Base-by-base conservation (phyloP, 2,888 invertebrate species). In the Meghimatium bilineatum region DNA sequence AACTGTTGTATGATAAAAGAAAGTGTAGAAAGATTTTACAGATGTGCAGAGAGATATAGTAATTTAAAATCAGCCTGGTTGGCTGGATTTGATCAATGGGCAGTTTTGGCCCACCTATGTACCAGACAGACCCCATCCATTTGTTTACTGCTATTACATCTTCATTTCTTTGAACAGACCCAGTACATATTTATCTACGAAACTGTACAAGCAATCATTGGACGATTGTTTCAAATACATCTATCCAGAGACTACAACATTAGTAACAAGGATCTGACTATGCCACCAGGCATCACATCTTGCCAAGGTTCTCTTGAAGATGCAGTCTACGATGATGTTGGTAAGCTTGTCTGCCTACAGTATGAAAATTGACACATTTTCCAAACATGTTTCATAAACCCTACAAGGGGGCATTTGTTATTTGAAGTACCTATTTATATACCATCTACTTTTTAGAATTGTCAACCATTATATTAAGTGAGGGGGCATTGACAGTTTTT, bases 181-280 rank as follows among this genome's bases (percentile, higher is more conserved):
- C 85, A 86, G 75, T 86, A 86, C 36, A 56, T 75, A 17, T 82
- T 86, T 67, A 49, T 86, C 17, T 83, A 86, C 34, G 82, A 84
- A 49, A 75, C 78, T 38, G 82, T 84, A 6, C 52, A 38, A 67
- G 82, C 74, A 44, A 56, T 86, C 75, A 32, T 86, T 23, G 52
- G 52, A 23, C 74, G 67, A n/a, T 67, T 66, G 32, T 75, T 80
- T 0, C 52, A 72, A 2, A 20, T 32, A 8, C 1, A 52, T 14
- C 67, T 23, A 29, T 44, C 67, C 26, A 63, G 32, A 26, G 66
- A 66, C 12, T 34, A 60, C 32, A 72, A 79, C 49, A 71, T 49
- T 10, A 63, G 49, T 23, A 36, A 44, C 34, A 32, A 75, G 20
- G 75, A 85, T n/a, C 26, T 36, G 0, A 26, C 6, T 26, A 12